These are phyloP conservation scores for Apocrypta bakeri DNA, from an alignment of 1,140 invertebrate genomes.

Conservation along the genomic window DNA sequence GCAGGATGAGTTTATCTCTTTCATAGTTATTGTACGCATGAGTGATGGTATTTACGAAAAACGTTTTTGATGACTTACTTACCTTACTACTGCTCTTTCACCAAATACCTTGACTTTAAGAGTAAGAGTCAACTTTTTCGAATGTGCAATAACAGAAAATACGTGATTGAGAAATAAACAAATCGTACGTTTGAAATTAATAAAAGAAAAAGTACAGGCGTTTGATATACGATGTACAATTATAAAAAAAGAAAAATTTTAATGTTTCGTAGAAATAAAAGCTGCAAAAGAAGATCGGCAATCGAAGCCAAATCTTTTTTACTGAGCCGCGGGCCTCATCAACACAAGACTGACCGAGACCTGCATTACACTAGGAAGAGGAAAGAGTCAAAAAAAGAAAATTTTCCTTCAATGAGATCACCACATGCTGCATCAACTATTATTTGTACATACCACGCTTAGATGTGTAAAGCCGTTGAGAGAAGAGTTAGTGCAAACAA, in stretches of 20 bases:
- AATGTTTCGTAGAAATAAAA: neutral
- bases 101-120: neutral
- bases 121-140: neutral
- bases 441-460: slow-evolving; percentile 71
- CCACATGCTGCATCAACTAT: slow-evolving; percentile 65
- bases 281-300: slow-evolving; percentile 35
- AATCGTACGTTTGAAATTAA: neutral
- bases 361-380: slow-evolving; percentile 67
- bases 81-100: slow-evolving; percentile 9
- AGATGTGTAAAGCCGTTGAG: slow-evolving; percentile 62
- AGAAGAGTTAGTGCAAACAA: slow-evolving; percentile 64
- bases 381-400: slow-evolving; percentile 1
- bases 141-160: slow-evolving; percentile 22
- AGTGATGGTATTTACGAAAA: neutral
- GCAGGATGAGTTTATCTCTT: neutral
- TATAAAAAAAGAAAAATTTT: neutral
- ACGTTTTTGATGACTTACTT: no score
- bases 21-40: neutral
- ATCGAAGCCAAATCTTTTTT: neutral
- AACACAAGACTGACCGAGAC: slow-evolving; percentile 73
- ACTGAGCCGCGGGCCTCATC: slow-evolving; percentile 64
- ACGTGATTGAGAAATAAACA: slow-evolving; percentile 2
- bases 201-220: neutral
- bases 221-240: neutral
- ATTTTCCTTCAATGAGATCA: slow-evolving; percentile 25